A percentile compares a stretch with the other conserved stretches of the same genome.
Evolutionary conservation across 1,140 invertebrate species (phyloP).

Genomic region (Ditylenchus dipsaci): DNA sequence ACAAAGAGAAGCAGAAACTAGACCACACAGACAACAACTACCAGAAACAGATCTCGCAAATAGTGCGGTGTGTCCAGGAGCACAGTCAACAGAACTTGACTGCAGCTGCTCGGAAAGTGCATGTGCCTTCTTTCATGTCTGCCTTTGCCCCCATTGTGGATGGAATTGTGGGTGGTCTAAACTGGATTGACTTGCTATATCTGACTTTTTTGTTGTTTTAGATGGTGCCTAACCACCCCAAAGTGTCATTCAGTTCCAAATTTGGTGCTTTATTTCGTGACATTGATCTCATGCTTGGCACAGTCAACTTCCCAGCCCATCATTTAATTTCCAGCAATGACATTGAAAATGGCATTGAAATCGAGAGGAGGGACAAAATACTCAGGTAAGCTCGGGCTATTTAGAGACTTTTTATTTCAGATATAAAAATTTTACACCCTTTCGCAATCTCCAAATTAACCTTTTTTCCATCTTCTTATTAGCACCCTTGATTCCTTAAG

Average conservation of each 20-base stretch:
- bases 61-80: constrained; percentile 50
- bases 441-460: too few species aligned
- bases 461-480: too few species aligned
- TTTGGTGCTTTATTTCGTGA: constrained; percentile 55
- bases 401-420: too few species aligned
- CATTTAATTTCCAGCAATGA: constrained; percentile 82
- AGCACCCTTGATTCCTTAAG: too few species aligned
- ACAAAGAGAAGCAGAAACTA: constrained; percentile 30
- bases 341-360: constrained; percentile 79
- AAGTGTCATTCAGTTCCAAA: constrained; percentile 55
- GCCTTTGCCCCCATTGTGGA: constrained; percentile 70
- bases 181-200: constrained; percentile 27
- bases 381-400: constrained; percentile 37
- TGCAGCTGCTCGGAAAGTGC: constrained; percentile 64
- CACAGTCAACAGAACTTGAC: constrained; percentile 72
- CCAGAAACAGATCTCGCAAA: constrained; percentile 33
- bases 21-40: constrained; percentile 1
- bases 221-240: constrained; percentile 56
- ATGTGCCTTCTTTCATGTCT: constrained; percentile 63
- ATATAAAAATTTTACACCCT: too few species aligned
- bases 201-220: constrained; percentile 30
- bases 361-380: constrained; percentile 71
- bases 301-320: constrained; percentile 82
- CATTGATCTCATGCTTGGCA: constrained; percentile 81
- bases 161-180: constrained; percentile 61